These are phyloP conservation scores for Phragmatobia fuliginosa DNA, from an alignment of 2,888 invertebrate genomes.

Conservation along the genomic window DNA sequence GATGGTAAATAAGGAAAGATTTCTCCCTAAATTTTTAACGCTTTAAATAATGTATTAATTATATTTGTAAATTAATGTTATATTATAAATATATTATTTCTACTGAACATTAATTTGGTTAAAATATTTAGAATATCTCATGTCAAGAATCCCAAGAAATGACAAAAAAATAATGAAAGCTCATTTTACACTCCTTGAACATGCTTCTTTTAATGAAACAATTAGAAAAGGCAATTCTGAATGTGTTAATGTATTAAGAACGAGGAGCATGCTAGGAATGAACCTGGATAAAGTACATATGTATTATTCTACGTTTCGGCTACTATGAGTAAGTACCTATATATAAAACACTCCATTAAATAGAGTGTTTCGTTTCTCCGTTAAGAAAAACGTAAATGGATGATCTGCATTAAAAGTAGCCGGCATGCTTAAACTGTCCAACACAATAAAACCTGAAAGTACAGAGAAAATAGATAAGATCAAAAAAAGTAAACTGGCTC, in stretches of 20 bases:
- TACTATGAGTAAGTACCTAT: constrained; percentile 43
- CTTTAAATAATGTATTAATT: no score
- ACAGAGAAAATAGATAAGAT: neutral
- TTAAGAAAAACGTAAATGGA: constrained; percentile 63
- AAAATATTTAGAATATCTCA: no score
- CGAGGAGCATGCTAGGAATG: neutral
- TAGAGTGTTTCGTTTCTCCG: constrained; percentile 42
- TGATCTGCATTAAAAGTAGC: constrained; percentile 56
- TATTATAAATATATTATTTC: no score
- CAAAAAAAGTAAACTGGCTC: neutral
- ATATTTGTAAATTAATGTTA: no score
- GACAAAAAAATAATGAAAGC: no score
- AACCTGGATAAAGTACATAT: neutral
- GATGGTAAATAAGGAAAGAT: no score
- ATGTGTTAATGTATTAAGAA: neutral
- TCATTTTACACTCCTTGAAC: neutral
- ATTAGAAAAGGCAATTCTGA: neutral
- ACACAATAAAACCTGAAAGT: neutral
- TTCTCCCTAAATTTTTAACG: no score
- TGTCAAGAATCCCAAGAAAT: no score
- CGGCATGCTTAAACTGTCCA: neutral
- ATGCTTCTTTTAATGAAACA: neutral
- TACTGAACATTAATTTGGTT: neutral
- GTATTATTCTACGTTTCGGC: neutral
- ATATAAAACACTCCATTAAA: constrained; percentile 60